phyloP scores from a whole-genome alignment of 2,888 invertebrate genomes.

The Marasmarcha lunaedactyla region DNA sequence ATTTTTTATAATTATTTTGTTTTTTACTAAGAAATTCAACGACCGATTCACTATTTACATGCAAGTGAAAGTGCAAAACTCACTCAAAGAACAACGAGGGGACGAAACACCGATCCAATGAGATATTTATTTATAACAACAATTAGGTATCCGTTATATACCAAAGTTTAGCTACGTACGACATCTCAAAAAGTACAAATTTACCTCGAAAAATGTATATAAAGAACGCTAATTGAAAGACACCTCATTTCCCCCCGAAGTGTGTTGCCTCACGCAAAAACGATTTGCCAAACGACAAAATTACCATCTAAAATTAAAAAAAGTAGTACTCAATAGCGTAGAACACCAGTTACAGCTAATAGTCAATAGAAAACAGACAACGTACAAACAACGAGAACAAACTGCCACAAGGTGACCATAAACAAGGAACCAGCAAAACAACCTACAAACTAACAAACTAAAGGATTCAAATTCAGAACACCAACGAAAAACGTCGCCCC shows the following conservation, averaged over 20 bases:
- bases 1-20: slow-evolving; percentile 34
- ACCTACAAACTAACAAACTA: slow-evolving; percentile 48
- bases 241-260: slow-evolving; percentile 18
- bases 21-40: slow-evolving; percentile 36
- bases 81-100: slow-evolving; percentile 44
- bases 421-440: slow-evolving; percentile 42
- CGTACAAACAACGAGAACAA: slow-evolving; percentile 35
- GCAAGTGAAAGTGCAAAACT: slow-evolving; percentile 44
- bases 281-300: slow-evolving; percentile 56
- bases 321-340: slow-evolving; percentile 20
- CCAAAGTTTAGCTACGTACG: slow-evolving; percentile 24
- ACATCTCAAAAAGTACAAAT: slow-evolving; percentile 39
- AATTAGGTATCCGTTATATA: slow-evolving; percentile 36
- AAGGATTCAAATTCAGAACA: slow-evolving; percentile 19
- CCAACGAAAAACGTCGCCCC: slow-evolving; percentile 24
- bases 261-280: slow-evolving; percentile 27
- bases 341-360: slow-evolving; percentile 22
- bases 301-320: slow-evolving; percentile 31
- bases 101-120: slow-evolving; percentile 30
- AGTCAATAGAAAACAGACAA: slow-evolving; percentile 34
- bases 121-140: slow-evolving; percentile 25
- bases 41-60: slow-evolving; percentile 45
- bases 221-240: slow-evolving; percentile 22
- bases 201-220: slow-evolving; percentile 30
- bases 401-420: slow-evolving; percentile 21